Evolutionary conservation across 2,113 vertebrate genomes (phyloP).

Genomic region (Cyanoderma ruficeps): DNA sequence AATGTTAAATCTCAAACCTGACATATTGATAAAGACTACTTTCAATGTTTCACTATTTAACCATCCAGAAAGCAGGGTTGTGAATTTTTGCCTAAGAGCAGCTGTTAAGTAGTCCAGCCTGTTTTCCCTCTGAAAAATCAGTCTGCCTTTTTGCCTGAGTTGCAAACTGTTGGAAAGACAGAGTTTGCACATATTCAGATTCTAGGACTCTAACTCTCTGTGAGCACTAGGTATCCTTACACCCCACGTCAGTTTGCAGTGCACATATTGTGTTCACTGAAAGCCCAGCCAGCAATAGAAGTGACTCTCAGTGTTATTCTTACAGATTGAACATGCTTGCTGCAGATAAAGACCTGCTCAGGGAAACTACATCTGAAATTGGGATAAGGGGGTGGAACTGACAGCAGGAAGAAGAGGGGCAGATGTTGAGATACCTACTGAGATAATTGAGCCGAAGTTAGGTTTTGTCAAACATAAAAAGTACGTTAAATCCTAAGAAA

Average conservation of each 20-base stretch:
- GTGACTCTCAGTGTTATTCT: neutral
- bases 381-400: neutral
- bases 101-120: neutral
- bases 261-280: neutral
- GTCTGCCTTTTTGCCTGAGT: neutral
- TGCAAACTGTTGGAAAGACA: neutral
- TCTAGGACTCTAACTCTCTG: neutral
- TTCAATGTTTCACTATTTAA: neutral
- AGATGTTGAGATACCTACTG: neutral
- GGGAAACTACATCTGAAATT: neutral
- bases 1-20: neutral
- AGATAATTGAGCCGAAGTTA: neutral
- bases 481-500: neutral
- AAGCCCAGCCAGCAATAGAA: neutral
- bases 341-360: neutral
- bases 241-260: fast-evolving
- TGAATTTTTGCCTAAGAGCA: neutral
- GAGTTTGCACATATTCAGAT: neutral
- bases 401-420: neutral
- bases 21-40: neutral
- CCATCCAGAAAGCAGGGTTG: neutral
- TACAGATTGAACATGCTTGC: neutral
- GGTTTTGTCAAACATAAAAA: neutral
- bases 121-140: neutral
- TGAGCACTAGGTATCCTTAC: neutral